Evolutionary conservation across 2,797 vertebrate species (phyloP).

Genomic region (Gobio occitaniae): DNA sequence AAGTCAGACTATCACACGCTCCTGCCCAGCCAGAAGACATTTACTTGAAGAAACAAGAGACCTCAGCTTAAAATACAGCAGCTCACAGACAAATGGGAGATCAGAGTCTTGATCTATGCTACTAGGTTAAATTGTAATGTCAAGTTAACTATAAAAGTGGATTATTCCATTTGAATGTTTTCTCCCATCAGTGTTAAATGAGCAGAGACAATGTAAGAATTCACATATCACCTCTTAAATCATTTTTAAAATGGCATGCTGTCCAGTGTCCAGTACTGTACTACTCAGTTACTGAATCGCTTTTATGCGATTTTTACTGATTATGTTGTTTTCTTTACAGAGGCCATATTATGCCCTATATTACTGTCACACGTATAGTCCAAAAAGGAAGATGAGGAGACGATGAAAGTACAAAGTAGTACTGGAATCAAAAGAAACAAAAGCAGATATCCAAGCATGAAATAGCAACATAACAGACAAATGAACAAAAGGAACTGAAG

Average conservation of each 20-base stretch:
- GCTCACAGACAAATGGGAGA: background rate
- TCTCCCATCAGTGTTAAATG: background rate
- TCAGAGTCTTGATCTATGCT: background rate
- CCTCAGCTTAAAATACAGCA: constrained; percentile 38
- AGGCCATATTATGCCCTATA: background rate
- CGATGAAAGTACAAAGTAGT: too few relatives aligned
- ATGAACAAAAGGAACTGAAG: too few relatives aligned
- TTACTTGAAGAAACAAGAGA: constrained; percentile 42
- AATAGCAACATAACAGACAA: too few relatives aligned
- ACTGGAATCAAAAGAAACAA: too few relatives aligned
- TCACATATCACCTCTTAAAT: background rate
- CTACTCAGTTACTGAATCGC: background rate
- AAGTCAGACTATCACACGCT: constrained; percentile 57
- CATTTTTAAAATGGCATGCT: background rate
- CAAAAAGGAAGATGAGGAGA: too few relatives aligned
- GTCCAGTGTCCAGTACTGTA: background rate
- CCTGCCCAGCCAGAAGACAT: constrained; percentile 46
- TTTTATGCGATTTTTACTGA: background rate
- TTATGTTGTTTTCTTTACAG: background rate
- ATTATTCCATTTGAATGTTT: background rate
- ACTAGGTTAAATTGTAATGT: background rate
- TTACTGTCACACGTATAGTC: too few relatives aligned
- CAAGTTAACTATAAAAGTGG: background rate
- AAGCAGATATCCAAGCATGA: too few relatives aligned
- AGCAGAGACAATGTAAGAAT: background rate